These are phyloP conservation scores for Cancer borealis DNA, from an alignment of 2,888 invertebrate species.

Conservation along the genomic window DNA sequence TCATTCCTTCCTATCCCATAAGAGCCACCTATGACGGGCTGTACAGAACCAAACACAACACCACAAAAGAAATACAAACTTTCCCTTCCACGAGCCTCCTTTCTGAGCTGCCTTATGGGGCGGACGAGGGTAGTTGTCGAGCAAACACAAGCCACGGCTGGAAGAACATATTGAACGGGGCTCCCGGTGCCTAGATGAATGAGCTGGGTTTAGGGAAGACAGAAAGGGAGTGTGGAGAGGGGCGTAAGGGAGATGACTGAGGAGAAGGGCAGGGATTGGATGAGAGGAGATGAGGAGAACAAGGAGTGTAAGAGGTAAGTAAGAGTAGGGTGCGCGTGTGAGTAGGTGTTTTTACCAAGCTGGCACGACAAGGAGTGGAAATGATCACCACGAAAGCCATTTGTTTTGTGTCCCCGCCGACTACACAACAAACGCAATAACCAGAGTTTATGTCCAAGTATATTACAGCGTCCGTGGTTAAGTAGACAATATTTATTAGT, in stretches of 20 bases:
- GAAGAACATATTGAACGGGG: slow-evolving; percentile 25
- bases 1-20: not conserved
- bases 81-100: not conserved
- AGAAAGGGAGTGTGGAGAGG: not conserved
- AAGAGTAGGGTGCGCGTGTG: not conserved
- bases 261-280: not conserved
- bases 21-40: not conserved
- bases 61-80: slow-evolving; percentile 23
- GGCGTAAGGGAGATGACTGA: not conserved
- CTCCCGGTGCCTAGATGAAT: slow-evolving; percentile 23
- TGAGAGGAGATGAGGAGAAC: not conserved
- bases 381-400: not conserved
- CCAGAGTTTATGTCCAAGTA: not conserved
- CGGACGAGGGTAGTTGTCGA: slow-evolving; percentile 31
- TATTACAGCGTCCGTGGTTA: not conserved
- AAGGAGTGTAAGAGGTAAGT: not conserved
- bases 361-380: not conserved
- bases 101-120: not conserved
- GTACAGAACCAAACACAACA: not conserved
- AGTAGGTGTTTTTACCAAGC: not conserved
- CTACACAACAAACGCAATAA: not conserved
- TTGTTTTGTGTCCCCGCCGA: not conserved
- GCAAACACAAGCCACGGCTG: slow-evolving; percentile 35
- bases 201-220: not conserved
- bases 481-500: not conserved